These are phyloP conservation scores for Solenodon paradoxus DNA, from an alignment of 2,113 vertebrate genomes.

Conservation along the genomic window DNA sequence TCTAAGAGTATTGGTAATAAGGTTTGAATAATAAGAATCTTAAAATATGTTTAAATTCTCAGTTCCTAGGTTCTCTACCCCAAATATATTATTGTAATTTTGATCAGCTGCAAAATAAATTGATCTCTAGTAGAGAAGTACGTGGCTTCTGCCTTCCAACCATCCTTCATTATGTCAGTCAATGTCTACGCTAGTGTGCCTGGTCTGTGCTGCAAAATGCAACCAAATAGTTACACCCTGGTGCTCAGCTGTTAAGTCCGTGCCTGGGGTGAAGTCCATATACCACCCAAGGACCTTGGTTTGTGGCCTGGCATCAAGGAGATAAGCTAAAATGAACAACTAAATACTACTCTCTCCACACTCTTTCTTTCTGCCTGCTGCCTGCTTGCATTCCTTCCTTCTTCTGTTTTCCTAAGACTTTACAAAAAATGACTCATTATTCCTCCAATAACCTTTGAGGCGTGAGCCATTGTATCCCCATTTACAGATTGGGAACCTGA, in stretches of 20 bases:
- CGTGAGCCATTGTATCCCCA: too few relatives aligned
- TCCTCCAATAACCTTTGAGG: too few relatives aligned
- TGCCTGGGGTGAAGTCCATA: too few relatives aligned
- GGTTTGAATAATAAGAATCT: neutral
- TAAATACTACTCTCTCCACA: too few relatives aligned
- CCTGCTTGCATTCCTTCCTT: neutral
- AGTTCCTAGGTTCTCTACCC: neutral
- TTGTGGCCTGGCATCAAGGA: too few relatives aligned
- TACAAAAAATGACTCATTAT: too few relatives aligned
- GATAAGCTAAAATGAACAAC: too few relatives aligned
- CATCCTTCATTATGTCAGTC: neutral
- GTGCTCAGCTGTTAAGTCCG: too few relatives aligned
- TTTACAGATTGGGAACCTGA: too few relatives aligned
- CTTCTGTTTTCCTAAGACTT: too few relatives aligned
- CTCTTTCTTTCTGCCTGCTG: too few relatives aligned
- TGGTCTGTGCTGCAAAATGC: neutral
- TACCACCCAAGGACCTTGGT: too few relatives aligned
- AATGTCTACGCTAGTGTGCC: neutral
- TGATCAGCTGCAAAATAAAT: neutral
- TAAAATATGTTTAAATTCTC: neutral
- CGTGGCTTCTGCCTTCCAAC: neutral
- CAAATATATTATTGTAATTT: neutral
- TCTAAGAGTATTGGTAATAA: neutral
- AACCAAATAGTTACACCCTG: neutral
- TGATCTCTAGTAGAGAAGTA: neutral